Conservation (phyloP, 2,797 vertebrate species). For the Siniperca obscura region DNA sequence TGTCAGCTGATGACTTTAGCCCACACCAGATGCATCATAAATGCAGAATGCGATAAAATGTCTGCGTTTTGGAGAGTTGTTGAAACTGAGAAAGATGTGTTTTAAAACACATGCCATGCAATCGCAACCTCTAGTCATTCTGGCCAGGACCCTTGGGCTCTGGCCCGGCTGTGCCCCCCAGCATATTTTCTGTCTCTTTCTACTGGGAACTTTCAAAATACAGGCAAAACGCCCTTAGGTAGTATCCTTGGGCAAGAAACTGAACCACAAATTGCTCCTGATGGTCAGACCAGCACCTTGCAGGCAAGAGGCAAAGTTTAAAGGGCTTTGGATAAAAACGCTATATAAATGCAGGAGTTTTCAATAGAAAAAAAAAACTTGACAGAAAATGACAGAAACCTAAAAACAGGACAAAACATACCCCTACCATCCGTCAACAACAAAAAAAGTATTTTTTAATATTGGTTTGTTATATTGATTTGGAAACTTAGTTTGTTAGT, state of each 20-base stretch:
- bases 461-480: too few relatives aligned
- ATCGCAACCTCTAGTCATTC: not conserved
- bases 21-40: not conserved
- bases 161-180: too few relatives aligned
- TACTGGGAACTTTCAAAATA: too few relatives aligned
- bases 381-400: not conserved
- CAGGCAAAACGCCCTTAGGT: too few relatives aligned
- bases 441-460: too few relatives aligned
- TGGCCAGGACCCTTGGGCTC: too few relatives aligned
- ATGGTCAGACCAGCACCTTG: too few relatives aligned
- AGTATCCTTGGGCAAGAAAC: too few relatives aligned
- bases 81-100: not conserved
- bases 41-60: not conserved
- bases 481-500: too few relatives aligned
- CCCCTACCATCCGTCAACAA: not conserved
- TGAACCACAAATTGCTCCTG: too few relatives aligned
- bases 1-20: not conserved
- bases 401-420: not conserved
- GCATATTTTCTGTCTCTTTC: too few relatives aligned
- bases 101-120: not conserved
- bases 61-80: not conserved
- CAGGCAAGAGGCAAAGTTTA: not conserved
- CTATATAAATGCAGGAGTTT: not conserved
- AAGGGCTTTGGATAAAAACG: not conserved
- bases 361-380: not conserved